A percentile compares a stretch with the other conserved stretches of the same genome.
Evolutionary conservation across 2,113 vertebrate species (phyloP).

Genomic region (Acrocephalus kingi): DNA sequence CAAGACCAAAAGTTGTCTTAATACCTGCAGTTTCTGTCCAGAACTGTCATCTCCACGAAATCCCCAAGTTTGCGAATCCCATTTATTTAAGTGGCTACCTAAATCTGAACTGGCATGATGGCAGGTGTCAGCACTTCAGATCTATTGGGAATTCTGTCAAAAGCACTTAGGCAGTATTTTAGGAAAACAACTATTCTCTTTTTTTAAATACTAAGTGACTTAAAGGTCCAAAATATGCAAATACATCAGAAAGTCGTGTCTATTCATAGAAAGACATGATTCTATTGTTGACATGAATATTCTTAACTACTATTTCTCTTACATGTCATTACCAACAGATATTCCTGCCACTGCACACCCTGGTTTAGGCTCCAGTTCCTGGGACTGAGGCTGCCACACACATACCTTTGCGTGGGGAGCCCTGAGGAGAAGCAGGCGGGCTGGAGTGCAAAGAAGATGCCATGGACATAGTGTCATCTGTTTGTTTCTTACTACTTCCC

Average conservation of each 20-base stretch:
- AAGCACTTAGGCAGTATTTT: background rate
- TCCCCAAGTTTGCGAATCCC: accelerated
- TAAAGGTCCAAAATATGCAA: background rate
- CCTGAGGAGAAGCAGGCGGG: constrained; percentile 89
- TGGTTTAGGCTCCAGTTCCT: background rate
- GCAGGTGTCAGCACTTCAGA: background rate
- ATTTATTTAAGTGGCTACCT: background rate
- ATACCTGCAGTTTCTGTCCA: background rate
- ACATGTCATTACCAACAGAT: background rate
- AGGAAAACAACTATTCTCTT: background rate
- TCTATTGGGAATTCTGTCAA: background rate
- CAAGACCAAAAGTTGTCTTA: background rate
- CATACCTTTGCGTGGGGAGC: constrained; percentile 90
- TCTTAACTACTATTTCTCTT: background rate
- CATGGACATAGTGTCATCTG: constrained; percentile 84
- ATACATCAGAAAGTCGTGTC: background rate
- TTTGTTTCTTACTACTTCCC: constrained; percentile 78
- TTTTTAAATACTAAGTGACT: background rate
- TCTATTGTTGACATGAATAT: background rate
- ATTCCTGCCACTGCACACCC: background rate
- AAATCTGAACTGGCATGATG: background rate
- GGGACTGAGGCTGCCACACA: background rate
- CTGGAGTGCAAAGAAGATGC: constrained; percentile 89
- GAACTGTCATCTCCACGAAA: background rate
- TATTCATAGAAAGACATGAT: background rate